Conservation (phyloP, 2,797 vertebrate species). For the Cephalopachus bancanus region DNA sequence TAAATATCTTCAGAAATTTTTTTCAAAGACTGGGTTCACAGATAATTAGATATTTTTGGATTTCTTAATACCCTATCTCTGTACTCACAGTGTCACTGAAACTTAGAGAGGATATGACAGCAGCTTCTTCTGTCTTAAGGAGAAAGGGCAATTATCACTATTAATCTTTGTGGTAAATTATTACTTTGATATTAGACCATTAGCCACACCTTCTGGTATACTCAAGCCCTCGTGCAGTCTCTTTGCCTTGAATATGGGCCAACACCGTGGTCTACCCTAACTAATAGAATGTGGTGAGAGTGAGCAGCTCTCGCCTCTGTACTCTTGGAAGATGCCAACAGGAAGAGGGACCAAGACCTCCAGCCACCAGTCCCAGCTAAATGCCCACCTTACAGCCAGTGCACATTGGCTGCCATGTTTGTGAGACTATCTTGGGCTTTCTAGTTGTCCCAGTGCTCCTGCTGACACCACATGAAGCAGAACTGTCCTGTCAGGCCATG, state of each 20-base stretch:
- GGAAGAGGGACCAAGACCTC: not conserved
- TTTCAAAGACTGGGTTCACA: not conserved
- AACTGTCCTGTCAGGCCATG: not conserved
- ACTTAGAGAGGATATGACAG: not conserved
- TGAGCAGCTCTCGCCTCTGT: fast-evolving
- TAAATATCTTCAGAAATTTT: not conserved
- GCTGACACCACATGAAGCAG: not conserved
- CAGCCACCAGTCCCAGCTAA: not conserved
- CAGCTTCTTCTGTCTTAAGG: not conserved
- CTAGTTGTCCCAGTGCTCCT: not conserved
- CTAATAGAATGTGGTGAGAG: not conserved
- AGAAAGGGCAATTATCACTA: not conserved
- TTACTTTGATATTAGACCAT: not conserved
- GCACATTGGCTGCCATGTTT: too few species aligned
- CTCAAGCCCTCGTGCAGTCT: not conserved
- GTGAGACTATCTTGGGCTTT: not conserved
- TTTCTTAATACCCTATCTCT: not conserved
- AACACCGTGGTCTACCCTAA: not conserved
- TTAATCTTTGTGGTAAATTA: not conserved
- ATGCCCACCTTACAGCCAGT: not conserved
- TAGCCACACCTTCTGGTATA: fast-evolving
- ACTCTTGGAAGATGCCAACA: not conserved
- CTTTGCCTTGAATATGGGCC: not conserved
- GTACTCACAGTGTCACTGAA: not conserved
- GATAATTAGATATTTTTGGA: not conserved